A percentile compares a stretch with the other conserved stretches of the same genome.
Conservation (phyloP, 2,113 vertebrate species). For the Saguinus midas region DNA sequence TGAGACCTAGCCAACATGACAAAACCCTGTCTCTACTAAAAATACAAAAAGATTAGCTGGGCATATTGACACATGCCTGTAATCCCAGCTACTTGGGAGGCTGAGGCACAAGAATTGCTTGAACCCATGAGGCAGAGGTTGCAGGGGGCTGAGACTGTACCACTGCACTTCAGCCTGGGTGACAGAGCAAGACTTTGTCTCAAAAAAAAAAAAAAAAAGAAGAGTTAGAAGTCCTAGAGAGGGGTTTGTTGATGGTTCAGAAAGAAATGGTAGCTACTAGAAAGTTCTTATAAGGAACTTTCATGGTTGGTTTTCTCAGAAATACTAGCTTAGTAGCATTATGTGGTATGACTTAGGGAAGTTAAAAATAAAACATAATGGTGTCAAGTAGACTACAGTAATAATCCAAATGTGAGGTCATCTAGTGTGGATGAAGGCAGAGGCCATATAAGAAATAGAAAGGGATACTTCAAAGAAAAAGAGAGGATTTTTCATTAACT, state of each 20-base stretch:
- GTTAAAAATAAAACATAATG: background rate
- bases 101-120: too few species aligned
- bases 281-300: background rate
- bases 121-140: too few species aligned
- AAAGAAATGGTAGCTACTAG: background rate
- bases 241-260: background rate
- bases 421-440: background rate
- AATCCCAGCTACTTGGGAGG: too few species aligned
- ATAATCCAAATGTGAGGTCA: slow-evolving; percentile 10
- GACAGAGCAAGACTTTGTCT: too few species aligned
- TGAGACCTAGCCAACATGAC: too few species aligned
- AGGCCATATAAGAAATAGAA: background rate
- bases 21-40: too few species aligned
- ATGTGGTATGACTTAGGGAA: background rate
- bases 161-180: too few species aligned
- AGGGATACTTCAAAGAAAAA: background rate
- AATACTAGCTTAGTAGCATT: background rate
- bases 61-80: too few species aligned
- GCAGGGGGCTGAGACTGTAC: too few species aligned
- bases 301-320: background rate
- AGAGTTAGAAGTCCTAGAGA: background rate
- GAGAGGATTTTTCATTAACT: background rate
- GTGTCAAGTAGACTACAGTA: background rate
- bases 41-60: too few species aligned
- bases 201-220: too few species aligned